A percentile compares a stretch with the other conserved stretches of the same genome.
Evolutionary conservation across 2,797 vertebrate genomes (phyloP).

Genomic region (Rousettus madagascariensis): DNA sequence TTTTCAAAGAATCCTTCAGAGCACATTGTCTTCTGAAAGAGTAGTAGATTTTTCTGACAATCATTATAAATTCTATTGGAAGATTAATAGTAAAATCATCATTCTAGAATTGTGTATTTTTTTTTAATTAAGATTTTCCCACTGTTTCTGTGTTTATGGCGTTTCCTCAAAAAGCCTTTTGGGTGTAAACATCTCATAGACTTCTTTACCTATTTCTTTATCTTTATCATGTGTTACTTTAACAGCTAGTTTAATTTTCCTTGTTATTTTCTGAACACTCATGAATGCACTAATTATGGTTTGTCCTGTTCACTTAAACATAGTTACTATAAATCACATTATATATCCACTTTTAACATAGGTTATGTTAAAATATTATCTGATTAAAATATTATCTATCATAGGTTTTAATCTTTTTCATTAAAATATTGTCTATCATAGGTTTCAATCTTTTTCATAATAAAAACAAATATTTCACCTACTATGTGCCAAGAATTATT

Average conservation of each 20-base stretch:
- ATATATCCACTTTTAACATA: not conserved
- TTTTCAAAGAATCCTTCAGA: slow-evolving; percentile 24
- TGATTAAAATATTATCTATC: not conserved
- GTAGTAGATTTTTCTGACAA: slow-evolving; percentile 3
- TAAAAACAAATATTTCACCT: not conserved
- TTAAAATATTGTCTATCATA: not conserved
- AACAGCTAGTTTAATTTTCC: not conserved
- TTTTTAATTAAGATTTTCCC: not conserved
- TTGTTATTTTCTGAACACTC: not conserved
- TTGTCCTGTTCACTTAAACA: not conserved
- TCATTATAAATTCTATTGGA: not conserved
- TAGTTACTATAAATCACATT: not conserved
- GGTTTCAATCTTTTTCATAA: not conserved
- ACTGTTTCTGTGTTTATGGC: not conserved
- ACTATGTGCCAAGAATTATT: not conserved
- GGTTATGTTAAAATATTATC: not conserved
- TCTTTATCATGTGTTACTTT: not conserved
- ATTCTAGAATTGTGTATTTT: not conserved
- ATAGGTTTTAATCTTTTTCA: not conserved
- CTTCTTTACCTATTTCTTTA: not conserved
- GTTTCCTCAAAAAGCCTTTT: slow-evolving; percentile 11
- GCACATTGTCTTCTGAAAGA: not conserved
- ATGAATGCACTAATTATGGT: not conserved
- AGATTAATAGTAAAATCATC: not conserved
- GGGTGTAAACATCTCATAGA: not conserved